phyloP scores from a whole-genome alignment of 2,888 invertebrate species.

The Coelogynopora nodosa region DNA sequence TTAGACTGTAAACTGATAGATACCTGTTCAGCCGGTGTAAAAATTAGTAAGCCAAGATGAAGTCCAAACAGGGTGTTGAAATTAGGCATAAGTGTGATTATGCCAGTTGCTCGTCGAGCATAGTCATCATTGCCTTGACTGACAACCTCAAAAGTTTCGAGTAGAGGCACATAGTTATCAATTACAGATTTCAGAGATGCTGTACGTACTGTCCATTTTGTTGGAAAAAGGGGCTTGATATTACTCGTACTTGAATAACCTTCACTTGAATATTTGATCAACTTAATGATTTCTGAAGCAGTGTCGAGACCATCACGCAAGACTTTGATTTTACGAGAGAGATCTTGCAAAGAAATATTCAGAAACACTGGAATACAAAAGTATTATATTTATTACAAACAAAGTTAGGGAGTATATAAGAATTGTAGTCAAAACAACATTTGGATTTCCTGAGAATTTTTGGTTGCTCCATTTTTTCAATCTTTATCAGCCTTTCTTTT shows the following conservation, averaged over 20 bases:
- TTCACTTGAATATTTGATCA: not conserved
- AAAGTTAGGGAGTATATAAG: not conserved
- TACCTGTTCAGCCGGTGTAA: conserved; percentile 28
- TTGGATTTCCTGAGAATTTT: not conserved
- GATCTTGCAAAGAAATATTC: not conserved
- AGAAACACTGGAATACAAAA: too few relatives aligned
- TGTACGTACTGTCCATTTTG: not conserved
- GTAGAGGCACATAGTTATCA: not conserved
- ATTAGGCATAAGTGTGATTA: not conserved
- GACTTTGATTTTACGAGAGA: not conserved
- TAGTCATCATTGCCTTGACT: conserved; percentile 2
- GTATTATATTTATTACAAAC: too few relatives aligned
- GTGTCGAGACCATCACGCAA: not conserved
- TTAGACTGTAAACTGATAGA: conserved; percentile 7
- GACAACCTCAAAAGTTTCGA: not conserved
- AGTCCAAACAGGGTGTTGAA: not conserved
- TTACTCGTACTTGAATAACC: not conserved
- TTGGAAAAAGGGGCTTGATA: not conserved
- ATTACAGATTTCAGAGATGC: not conserved
- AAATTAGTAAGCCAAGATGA: not conserved
- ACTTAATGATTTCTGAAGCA: not conserved
- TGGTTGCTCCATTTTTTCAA: not conserved
- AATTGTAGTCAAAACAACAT: not conserved
- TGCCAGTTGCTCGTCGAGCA: not conserved
- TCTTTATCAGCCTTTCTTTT: not conserved